A percentile compares a stretch with the other conserved stretches of the same genome.
phyloP scores from a whole-genome alignment of 92 coral and sea anemone genomes.

The Zoanthus sociatus region DNA sequence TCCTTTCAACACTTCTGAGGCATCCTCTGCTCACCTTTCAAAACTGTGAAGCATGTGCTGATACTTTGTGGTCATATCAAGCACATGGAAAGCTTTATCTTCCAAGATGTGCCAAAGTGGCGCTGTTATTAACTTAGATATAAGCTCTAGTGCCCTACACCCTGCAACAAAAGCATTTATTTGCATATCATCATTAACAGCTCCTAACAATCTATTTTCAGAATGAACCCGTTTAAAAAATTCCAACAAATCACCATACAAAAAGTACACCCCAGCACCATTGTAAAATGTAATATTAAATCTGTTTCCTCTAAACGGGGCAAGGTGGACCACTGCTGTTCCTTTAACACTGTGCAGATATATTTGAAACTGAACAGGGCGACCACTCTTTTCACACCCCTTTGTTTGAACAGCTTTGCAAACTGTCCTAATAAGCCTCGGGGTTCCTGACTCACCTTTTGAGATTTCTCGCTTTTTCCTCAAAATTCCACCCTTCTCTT shows the following conservation, averaged over 20 bases:
- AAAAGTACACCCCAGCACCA: conserved; percentile 27
- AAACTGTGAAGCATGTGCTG: conserved; percentile 26
- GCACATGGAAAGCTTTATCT: background rate
- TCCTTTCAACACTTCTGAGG: background rate
- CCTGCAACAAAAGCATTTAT: conserved; percentile 34
- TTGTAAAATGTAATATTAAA: conserved; percentile 36
- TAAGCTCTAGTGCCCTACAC: conserved; percentile 25
- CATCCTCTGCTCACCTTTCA: conserved; percentile 22
- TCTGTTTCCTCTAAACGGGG: conserved; percentile 39
- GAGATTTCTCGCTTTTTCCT: conserved; percentile 4
- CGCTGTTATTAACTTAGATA: background rate
- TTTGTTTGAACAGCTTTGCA: conserved; percentile 8
- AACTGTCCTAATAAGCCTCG: conserved; percentile 16
- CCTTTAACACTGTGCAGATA: background rate
- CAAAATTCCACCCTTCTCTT: conserved; percentile 32
- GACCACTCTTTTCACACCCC: conserved; percentile 4
- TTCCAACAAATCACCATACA: background rate
- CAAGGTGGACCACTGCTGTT: conserved; percentile 5
- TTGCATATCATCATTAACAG: conserved; percentile 27
- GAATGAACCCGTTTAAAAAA: conserved; percentile 18
- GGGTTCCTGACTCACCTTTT: conserved; percentile 22
- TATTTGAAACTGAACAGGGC: conserved; percentile 16
- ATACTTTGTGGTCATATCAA: conserved; percentile 22
- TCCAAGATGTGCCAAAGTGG: conserved; percentile 26
- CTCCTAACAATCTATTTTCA: conserved; percentile 35